Conservation (phyloP, 2,888 invertebrate genomes). For the Cantharis rustica region DNA sequence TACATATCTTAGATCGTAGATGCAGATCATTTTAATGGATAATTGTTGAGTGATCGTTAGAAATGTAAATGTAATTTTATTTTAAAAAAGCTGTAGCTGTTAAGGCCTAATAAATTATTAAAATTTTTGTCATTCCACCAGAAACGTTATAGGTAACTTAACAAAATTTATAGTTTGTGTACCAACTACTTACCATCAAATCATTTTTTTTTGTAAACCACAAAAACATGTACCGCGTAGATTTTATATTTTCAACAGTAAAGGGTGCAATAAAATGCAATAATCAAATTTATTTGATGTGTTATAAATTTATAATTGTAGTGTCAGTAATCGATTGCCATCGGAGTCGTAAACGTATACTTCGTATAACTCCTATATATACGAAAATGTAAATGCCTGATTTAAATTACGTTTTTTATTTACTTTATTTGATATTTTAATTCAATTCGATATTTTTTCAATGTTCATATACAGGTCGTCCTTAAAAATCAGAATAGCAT, state of each 20-base stretch:
- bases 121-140: background rate
- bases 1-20: conserved; percentile 46
- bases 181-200: background rate
- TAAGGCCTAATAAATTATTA: conserved; percentile 40
- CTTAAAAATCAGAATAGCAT: background rate
- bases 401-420: too few relatives aligned
- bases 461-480: background rate
- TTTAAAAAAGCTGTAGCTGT: conserved; percentile 24
- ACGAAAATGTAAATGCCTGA: too few relatives aligned
- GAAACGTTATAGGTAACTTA: background rate
- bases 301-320: background rate
- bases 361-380: too few relatives aligned
- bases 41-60: conserved; percentile 27
- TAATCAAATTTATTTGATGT: background rate
- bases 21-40: conserved; percentile 17
- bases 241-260: background rate
- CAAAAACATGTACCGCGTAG: background rate
- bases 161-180: background rate
- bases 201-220: background rate
- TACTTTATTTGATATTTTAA: too few relatives aligned
- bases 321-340: too few relatives aligned
- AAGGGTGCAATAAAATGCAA: background rate
- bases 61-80: conserved; percentile 26
- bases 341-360: too few relatives aligned
- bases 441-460: too few relatives aligned